These are phyloP conservation scores for Nebria ingens DNA, from an alignment of 1,140 invertebrate genomes.

Conservation along the genomic window DNA sequence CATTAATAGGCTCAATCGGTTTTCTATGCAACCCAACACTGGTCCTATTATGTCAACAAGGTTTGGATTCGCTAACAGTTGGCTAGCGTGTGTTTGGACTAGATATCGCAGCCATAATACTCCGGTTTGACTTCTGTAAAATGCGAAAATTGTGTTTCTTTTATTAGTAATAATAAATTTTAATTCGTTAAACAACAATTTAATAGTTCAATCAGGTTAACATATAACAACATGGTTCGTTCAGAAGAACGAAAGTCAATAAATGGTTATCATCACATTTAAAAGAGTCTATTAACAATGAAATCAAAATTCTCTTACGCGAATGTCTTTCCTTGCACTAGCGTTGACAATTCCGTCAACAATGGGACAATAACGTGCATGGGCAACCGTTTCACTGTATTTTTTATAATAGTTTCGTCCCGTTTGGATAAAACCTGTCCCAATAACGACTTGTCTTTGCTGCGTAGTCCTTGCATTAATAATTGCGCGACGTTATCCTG, in stretches of 20 bases:
- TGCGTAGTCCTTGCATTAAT: constrained; percentile 64
- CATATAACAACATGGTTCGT: no score
- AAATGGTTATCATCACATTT: constrained; percentile 10
- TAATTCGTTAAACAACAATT: constrained; percentile 4
- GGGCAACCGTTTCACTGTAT: constrained; percentile 50
- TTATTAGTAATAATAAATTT: constrained; percentile 10
- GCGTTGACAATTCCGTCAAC: constrained; percentile 46
- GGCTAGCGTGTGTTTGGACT: constrained; percentile 47
- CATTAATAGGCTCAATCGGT: constrained; percentile 40
- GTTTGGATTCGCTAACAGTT: constrained; percentile 47
- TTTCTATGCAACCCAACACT: constrained; percentile 48
- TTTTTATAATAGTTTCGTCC: constrained; percentile 45
- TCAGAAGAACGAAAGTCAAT: no score
- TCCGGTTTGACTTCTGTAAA: constrained; percentile 45
- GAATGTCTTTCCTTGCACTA: constrained; percentile 49
- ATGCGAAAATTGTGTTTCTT: constrained; percentile 14
- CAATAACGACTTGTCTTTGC: constrained; percentile 56
- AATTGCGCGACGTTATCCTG: constrained; percentile 61
- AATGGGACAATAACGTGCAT: constrained; percentile 48
- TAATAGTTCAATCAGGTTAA: no score
- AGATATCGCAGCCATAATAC: constrained; percentile 49
- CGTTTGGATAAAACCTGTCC: constrained; percentile 42
- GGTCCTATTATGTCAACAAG: constrained; percentile 42
- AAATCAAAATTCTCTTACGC: constrained; percentile 35
- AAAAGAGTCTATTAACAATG: constrained; percentile 8